These are phyloP conservation scores for Dryadula phaetusa DNA, from an alignment of 2,888 invertebrate species.

Conservation along the genomic window DNA sequence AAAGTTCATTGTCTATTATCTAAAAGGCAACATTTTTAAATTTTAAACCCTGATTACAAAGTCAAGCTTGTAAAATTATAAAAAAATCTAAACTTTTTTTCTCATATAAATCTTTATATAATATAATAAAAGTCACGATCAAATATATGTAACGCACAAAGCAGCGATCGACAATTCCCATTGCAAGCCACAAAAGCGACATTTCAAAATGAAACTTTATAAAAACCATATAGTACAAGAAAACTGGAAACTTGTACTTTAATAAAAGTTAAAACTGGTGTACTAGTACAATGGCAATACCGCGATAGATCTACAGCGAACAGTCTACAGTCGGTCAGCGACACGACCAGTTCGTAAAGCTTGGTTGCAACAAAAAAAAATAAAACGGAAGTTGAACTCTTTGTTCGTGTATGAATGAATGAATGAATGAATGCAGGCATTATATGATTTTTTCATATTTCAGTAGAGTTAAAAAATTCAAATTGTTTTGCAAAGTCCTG, in stretches of 20 bases:
- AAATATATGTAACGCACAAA: constrained; percentile 8
- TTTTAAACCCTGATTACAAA: too few species aligned
- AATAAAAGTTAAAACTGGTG: constrained; percentile 20
- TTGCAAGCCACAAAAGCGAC: neutral
- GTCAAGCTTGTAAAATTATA: too few species aligned
- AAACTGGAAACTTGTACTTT: constrained; percentile 3
- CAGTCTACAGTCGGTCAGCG: constrained; percentile 31
- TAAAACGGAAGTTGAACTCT: constrained; percentile 36
- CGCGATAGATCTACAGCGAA: constrained; percentile 1
- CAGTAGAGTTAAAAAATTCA: constrained; percentile 21
- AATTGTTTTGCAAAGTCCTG: constrained; percentile 26
- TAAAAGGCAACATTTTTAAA: too few species aligned
- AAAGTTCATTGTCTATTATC: too few species aligned
- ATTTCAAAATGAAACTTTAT: constrained; percentile 1
- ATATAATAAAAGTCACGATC: neutral
- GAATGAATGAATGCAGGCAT: constrained; percentile 42
- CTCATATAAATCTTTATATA: too few species aligned
- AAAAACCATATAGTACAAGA: constrained; percentile 2
- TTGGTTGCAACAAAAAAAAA: constrained; percentile 35
- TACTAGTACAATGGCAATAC: constrained; percentile 32
- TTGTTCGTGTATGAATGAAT: constrained; percentile 43
- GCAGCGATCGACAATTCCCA: neutral
- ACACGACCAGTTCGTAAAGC: constrained; percentile 32
- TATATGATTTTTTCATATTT: constrained; percentile 33
- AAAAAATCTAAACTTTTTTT: too few species aligned